phyloP scores from a whole-genome alignment of 2,797 vertebrate genomes.

The Rhinichthys osculus region DNA sequence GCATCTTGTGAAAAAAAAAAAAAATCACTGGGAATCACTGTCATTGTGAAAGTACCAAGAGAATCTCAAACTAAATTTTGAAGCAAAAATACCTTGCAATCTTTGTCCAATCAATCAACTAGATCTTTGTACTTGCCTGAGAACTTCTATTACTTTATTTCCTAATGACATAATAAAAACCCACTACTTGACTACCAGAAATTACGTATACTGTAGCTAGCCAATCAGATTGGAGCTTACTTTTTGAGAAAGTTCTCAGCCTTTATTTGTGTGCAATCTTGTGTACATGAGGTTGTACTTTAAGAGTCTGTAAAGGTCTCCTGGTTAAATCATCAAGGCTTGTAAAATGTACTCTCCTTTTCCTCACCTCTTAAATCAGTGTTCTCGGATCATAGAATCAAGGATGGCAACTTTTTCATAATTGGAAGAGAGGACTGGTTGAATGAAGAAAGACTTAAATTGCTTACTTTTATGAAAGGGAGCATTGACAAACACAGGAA shows the following conservation, averaged over 20 bases:
- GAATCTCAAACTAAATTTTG: background rate
- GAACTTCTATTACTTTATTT: background rate
- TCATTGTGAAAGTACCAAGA: background rate
- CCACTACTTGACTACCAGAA: no score
- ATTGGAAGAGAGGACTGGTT: background rate
- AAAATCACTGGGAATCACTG: background rate
- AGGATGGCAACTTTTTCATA: background rate
- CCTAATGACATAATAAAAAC: no score
- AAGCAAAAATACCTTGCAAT: background rate
- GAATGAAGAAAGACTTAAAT: background rate
- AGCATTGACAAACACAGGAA: background rate
- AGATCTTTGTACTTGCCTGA: background rate
- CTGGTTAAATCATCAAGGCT: background rate
- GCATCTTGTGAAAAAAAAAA: background rate
- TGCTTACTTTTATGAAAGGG: background rate
- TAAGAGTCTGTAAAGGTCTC: no score
- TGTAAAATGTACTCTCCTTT: background rate
- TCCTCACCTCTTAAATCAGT: background rate
- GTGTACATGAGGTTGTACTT: no score
- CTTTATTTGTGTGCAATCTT: no score
- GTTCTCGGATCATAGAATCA: background rate
- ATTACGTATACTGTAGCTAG: no score
- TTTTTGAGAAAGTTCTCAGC: no score
- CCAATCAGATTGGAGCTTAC: no score
- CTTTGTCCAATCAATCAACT: background rate